These are phyloP conservation scores for Dendroctonus valens DNA, from an alignment of 1,140 invertebrate species.

Conservation along the genomic window DNA sequence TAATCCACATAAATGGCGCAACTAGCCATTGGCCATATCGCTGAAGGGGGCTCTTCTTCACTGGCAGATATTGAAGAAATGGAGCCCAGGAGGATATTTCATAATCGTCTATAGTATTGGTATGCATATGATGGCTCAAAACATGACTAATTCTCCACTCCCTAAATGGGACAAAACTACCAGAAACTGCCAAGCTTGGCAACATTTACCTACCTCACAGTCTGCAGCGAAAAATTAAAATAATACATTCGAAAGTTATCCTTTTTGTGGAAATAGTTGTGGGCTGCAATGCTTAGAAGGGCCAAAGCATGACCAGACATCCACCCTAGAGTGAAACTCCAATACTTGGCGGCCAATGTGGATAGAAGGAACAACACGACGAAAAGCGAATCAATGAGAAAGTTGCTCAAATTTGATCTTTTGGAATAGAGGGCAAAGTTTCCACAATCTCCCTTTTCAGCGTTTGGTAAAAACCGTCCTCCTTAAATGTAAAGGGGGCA, in stretches of 20 bases:
- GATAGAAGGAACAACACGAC: constrained; percentile 54
- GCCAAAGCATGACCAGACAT: constrained; percentile 57
- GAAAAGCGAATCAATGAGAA: constrained; percentile 57
- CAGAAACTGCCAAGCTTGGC: not conserved
- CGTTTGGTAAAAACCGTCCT: constrained; percentile 65
- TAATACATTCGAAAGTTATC: constrained; percentile 82
- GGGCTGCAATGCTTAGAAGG: constrained; percentile 60
- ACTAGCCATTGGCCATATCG: constrained; percentile 54
- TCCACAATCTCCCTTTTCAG: constrained; percentile 58
- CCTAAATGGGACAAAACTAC: constrained; percentile 42
- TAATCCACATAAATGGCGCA: constrained; percentile 54
- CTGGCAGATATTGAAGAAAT: constrained; percentile 63
- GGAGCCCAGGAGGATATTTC: constrained; percentile 72
- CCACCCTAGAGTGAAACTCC: constrained; percentile 49
- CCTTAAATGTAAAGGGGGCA: constrained; percentile 62
- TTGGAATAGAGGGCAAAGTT: constrained; percentile 45
- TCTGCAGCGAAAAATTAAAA: constrained; percentile 67
- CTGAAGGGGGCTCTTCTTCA: constrained; percentile 50
- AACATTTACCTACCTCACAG: constrained; percentile 55
- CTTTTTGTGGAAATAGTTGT: constrained; percentile 79
- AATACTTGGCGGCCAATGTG: constrained; percentile 54
- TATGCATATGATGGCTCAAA: constrained; percentile 76
- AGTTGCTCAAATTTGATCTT: constrained; percentile 50
- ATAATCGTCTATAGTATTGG: constrained; percentile 75
- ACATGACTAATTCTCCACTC: constrained; percentile 76